Conservation (phyloP, 2,797 vertebrate genomes). For the Margarornis squamiger region DNA sequence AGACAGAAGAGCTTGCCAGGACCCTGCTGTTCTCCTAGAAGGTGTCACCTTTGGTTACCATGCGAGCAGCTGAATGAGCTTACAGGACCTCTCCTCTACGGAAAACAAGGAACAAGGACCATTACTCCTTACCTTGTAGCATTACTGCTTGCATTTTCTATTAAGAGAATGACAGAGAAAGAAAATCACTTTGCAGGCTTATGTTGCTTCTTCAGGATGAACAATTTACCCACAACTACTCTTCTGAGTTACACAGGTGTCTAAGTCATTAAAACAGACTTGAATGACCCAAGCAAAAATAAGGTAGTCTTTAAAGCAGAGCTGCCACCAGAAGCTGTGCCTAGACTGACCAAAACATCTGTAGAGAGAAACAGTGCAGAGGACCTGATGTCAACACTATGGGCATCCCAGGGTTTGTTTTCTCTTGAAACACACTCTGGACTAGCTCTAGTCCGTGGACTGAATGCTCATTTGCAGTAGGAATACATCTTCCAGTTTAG, state of each 20-base stretch:
- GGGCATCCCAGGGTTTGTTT: not conserved
- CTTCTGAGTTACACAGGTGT: not conserved
- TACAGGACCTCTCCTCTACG: not conserved
- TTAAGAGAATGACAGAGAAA: not conserved
- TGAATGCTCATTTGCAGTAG: conserved; percentile 39
- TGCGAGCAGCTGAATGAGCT: not conserved
- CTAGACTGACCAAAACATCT: not conserved
- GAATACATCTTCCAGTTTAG: conserved; percentile 21
- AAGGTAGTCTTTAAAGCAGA: not conserved
- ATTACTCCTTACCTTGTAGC: not conserved
- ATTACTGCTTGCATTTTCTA: not conserved
- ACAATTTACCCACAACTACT: not conserved
- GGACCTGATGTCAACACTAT: not conserved
- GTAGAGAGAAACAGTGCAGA: not conserved
- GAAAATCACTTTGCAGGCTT: not conserved
- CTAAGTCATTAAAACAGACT: not conserved
- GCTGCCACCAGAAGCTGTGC: not conserved
- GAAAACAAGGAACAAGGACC: not conserved
- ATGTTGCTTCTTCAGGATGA: not conserved
- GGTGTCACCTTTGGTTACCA: conserved; percentile 15
- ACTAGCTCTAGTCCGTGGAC: not conserved
- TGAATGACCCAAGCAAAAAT: not conserved
- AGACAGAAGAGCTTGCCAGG: conserved; percentile 14
- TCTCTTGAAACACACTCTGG: not conserved
- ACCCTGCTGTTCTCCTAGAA: not conserved